These are phyloP conservation scores for Thereva nobilitata DNA, from an alignment of 2,888 invertebrate species.

Conservation along the genomic window DNA sequence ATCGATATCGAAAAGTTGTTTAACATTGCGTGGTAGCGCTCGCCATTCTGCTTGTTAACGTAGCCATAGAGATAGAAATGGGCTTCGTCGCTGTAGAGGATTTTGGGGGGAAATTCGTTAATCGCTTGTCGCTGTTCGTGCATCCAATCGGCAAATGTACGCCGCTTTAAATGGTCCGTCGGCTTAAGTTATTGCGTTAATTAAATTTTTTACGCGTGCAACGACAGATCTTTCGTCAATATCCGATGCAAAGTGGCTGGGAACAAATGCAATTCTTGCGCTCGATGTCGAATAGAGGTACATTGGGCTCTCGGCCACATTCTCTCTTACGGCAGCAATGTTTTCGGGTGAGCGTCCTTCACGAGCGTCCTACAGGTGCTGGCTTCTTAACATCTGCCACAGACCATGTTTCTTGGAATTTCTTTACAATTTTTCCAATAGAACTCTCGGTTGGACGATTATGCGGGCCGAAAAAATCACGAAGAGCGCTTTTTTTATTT, in stretches of 20 bases:
- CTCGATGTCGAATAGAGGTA: too few relatives aligned
- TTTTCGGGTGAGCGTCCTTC: background rate
- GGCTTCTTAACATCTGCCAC: background rate
- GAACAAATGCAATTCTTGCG: too few relatives aligned
- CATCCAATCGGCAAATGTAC: slow-evolving; percentile 1
- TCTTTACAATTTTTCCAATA: background rate
- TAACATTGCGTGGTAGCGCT: too few relatives aligned
- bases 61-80: background rate
- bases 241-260: too few relatives aligned
- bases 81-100: background rate
- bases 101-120: background rate
- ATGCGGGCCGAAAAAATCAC: background rate
- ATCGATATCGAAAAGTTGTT: too few relatives aligned
- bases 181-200: background rate
- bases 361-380: background rate
- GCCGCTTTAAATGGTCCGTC: background rate
- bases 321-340: background rate
- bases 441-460: background rate
- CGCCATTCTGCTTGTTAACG: background rate
- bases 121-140: background rate
- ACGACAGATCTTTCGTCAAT: too few relatives aligned
- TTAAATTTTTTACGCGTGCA: too few relatives aligned
- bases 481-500: background rate
- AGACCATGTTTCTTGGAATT: background rate
- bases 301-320: too few relatives aligned